Evolutionary conservation across 2,888 invertebrate genomes (phyloP), one percentile per base, ranked within the genome.

Genomic region (Pyralis farinalis): DNA sequence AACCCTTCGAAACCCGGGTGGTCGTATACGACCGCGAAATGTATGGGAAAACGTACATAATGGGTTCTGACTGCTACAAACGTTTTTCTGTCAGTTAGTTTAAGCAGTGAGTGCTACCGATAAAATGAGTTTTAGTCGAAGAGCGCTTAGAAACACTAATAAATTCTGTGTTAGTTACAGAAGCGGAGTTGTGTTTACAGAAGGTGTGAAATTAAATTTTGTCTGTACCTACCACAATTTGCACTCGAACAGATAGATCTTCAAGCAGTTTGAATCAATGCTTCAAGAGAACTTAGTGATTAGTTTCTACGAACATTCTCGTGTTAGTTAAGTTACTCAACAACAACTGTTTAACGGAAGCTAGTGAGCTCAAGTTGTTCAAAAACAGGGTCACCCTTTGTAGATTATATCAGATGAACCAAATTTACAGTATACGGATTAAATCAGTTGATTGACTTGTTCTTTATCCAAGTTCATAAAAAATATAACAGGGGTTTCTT

Each of bases 141-240:
- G 7, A 40, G 28, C 33, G 33, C 36, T 27, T 43, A 55, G 55
- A 65, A 63, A 46, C 63, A 63, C 63, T 60, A 67, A 71, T 71
- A 61, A 71, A 63, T 62, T 63, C 40, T 47, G 40, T 55, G 51
- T 52, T 62, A 66, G 60, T 63, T 70, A 62, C 46, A 57, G 5
- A 49, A 42, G 43, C 51, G 11, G 10, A 28, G 16, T 36, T 29
- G 44, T 61, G 51, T 60, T 65, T 46, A 50, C 50, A 57, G 60
- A 57, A 64, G 65, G 66, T 69, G 64, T 55, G 57, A 67, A 67
- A 68, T 69, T 71, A 69, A 71, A 71, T 65, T 63, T 60, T 48
- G 61, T 59, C 60, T 44, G 49, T 46, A 42, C 31, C 1, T 25
- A 25, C 7, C 52, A 58, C 58, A 58, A 53, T 58, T 61, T 55